Percentiles rank a stretch among this genome's conserved stretches.
These are phyloP conservation scores for Cryptocheilus praepositus DNA, from an alignment of 2,888 invertebrate species.

Conservation along the genomic window DNA sequence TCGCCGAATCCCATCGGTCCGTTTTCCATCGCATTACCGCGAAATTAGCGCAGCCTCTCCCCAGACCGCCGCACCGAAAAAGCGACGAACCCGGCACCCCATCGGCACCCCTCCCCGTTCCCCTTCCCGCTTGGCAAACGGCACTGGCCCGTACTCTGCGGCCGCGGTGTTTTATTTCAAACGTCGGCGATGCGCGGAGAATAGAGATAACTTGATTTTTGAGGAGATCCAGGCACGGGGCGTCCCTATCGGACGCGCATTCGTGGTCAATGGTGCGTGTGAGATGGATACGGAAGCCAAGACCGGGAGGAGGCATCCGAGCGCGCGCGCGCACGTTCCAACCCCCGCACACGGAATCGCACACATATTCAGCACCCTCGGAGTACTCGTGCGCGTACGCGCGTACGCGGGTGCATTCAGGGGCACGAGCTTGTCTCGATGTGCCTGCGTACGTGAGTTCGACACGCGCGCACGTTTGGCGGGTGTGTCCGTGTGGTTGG, in stretches of 20 bases:
- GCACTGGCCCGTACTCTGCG: no score
- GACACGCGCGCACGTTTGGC: constrained; percentile 1
- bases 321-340: no score
- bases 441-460: background rate
- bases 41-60: background rate
- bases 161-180: constrained; percentile 42
- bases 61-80: constrained; percentile 14
- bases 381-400: constrained; percentile 1
- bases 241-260: constrained; percentile 66
- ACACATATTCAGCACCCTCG: no score
- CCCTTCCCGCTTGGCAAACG: constrained; percentile 11
- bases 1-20: background rate
- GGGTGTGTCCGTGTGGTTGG: background rate
- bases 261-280: constrained; percentile 76
- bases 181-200: constrained; percentile 46
- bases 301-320: constrained; percentile 40
- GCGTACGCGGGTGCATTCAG: background rate
- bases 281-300: constrained; percentile 75
- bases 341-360: background rate
- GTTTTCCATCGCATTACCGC: background rate
- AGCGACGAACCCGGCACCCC: background rate
- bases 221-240: constrained; percentile 53
- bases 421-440: background rate
- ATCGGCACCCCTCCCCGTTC: no score
- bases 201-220: constrained; percentile 73